Evolutionary conservation across 30 jellyfish, hydroid and myxozoan genomes (phyloP).

Genomic region (Turritopsis dohrnii): DNA sequence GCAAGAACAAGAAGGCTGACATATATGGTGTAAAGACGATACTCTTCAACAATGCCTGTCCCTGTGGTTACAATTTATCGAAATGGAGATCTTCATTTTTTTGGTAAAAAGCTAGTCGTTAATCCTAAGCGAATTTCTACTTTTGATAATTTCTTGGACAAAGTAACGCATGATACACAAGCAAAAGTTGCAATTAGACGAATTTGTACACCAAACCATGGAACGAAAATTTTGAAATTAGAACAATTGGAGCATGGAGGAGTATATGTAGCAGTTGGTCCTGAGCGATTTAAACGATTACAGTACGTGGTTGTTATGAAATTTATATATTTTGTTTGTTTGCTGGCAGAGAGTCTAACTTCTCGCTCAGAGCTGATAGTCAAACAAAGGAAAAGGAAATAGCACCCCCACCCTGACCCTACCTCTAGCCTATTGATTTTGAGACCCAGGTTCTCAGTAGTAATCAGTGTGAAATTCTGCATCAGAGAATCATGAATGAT

Average conservation of each 20-base stretch:
- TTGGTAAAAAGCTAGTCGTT: slow-evolving; percentile 69
- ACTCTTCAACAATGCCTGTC: slow-evolving; percentile 40
- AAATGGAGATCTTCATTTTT: slow-evolving; percentile 73
- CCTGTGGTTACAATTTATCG: slow-evolving; percentile 61
- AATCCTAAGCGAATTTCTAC: slow-evolving; percentile 74
- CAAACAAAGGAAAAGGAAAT: too few relatives aligned
- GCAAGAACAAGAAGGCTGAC: not conserved
- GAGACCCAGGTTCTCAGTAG: too few relatives aligned
- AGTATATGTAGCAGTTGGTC: slow-evolving; percentile 85
- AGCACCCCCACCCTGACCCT: too few relatives aligned
- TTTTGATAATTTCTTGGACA: slow-evolving; percentile 73
- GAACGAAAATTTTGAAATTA: slow-evolving; percentile 51
- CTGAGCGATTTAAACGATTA: slow-evolving; percentile 64
- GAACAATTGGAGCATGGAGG: slow-evolving; percentile 86
- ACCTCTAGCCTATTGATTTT: too few relatives aligned
- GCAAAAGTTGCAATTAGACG: slow-evolving; percentile 77
- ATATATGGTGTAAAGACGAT: not conserved
- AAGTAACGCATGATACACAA: slow-evolving; percentile 71
- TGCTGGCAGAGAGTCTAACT: too few relatives aligned
- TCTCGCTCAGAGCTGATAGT: too few relatives aligned
- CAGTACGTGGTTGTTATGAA: slow-evolving; percentile 51
- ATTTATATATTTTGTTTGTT: too few relatives aligned
- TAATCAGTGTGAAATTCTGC: too few relatives aligned
- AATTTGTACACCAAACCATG: slow-evolving; percentile 84
- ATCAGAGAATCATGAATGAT: too few relatives aligned